Conservation (phyloP, 35 echinoderm and acorn worm genomes). For the Nesometra sesokonis region DNA sequence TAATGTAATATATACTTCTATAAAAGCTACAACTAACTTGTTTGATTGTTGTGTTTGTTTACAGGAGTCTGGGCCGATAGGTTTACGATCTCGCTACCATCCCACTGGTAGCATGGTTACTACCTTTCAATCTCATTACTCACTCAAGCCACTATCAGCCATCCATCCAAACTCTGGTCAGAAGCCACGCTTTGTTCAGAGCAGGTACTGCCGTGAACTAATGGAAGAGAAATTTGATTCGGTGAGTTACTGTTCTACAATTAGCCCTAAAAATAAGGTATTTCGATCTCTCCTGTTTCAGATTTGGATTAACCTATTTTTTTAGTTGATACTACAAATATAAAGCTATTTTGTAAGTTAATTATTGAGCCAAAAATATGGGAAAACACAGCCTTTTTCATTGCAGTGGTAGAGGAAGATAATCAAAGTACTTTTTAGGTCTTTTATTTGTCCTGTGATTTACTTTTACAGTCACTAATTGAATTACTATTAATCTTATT, state of each 20-base stretch:
- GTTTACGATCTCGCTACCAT: conserved; percentile 17
- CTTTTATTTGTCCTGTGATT: too few species aligned
- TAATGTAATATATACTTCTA: too few species aligned
- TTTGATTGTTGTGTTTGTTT: not conserved
- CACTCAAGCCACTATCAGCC: not conserved
- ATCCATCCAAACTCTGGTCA: conserved; percentile 22
- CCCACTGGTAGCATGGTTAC: conserved; percentile 15
- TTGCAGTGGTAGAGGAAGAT: too few species aligned
- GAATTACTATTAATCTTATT: not conserved
- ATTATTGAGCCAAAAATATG: not conserved
- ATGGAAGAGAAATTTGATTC: conserved; percentile 82
- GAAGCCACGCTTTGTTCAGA: conserved; percentile 81
- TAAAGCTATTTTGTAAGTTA: not conserved
- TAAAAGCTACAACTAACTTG: too few species aligned
- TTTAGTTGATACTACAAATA: not conserved
- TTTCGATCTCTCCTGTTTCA: not conserved
- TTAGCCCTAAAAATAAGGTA: not conserved
- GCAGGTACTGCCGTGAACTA: conserved; percentile 74
- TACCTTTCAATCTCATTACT: not conserved
- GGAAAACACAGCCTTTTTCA: too few species aligned
- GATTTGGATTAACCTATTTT: not conserved
- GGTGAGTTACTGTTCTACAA: conserved; percentile 30
- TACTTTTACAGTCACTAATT: too few species aligned
- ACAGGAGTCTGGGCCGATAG: conserved; percentile 36
- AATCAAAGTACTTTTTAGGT: too few species aligned